Conservation (phyloP, 2,113 vertebrate genomes). For the Hymenochirus boettgeri region DNA sequence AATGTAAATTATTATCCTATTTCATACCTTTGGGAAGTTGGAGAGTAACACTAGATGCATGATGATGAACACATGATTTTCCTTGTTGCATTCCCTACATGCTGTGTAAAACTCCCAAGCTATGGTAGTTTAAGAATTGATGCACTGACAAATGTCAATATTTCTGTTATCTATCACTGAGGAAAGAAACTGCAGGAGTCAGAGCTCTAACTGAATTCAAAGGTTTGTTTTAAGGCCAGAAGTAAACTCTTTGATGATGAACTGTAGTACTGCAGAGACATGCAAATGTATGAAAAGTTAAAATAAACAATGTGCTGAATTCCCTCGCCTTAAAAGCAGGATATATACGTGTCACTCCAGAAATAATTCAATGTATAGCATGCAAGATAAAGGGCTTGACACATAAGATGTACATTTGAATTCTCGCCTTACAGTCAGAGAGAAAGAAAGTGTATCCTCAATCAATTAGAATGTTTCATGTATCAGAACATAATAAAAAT, state of each 20-base stretch:
- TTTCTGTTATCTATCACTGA: constrained; percentile 38
- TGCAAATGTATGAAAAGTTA: constrained; percentile 6
- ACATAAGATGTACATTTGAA: too few relatives aligned
- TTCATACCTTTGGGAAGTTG: constrained; percentile 37
- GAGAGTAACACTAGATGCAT: constrained; percentile 47
- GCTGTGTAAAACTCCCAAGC: constrained; percentile 35
- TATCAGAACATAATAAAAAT: too few relatives aligned
- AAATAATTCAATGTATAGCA: neutral
- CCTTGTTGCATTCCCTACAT: constrained; percentile 23
- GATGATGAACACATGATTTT: constrained; percentile 43
- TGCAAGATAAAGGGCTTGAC: too few relatives aligned
- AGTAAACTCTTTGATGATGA: constrained; percentile 12
- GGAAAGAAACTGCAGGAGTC: constrained; percentile 25
- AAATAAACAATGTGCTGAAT: neutral
- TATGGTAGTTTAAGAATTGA: constrained; percentile 42
- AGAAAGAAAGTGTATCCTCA: too few relatives aligned
- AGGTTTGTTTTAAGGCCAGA: constrained; percentile 31
- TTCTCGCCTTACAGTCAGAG: too few relatives aligned
- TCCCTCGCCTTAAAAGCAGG: too few relatives aligned
- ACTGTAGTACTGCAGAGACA: constrained; percentile 11
- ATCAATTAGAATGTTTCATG: too few relatives aligned
- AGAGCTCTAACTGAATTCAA: constrained; percentile 18
- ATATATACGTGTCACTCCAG: neutral
- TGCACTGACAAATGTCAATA: constrained; percentile 43
- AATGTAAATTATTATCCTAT: constrained; percentile 46